Evolutionary conservation across 2,888 invertebrate genomes (phyloP), one percentile per base, ranked within the genome.

Genomic region (Tanytarsus gracilentus): DNA sequence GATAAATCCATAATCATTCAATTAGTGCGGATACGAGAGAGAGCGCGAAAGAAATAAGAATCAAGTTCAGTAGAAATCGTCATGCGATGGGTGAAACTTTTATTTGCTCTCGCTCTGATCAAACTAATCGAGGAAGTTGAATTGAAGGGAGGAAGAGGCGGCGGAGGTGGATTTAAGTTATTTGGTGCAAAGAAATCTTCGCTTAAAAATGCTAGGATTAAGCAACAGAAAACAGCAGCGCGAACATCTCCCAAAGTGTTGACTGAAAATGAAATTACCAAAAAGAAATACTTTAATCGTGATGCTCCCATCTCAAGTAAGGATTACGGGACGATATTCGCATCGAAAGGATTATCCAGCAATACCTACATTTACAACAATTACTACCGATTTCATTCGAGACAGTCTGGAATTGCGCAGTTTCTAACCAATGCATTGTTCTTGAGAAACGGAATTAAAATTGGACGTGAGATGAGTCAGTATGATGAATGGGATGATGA

Each of bases 401-500:
- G 23, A 18, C 18, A 6, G 11, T 11, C 18, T 3, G 44, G 44
- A 44, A 44, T 44, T 23, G 18, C 18, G 21, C 44, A 44, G 23
- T 44, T 18, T 21, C 44, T 44, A 7, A 44, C 44, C 11, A 44
- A 18, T 44, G 44, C 44, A 11, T 9, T 44, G n/a, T 44, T 44
- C 44, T 44, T 44, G 21, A 8, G 44, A 9, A 18, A 11, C 23
- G 44, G 44, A 8, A 44, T 44, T 8, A 44, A 18, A 44, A 44
- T 44, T 44, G 44, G 18, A 18, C 44, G 18, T 7, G 44, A 44
- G 1, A 23, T 44, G 7, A 44, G 23, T 44, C 44, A 23, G 21
- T 44, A 44, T 44, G 44, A 44, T 8, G 44, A 44, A 26, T 50
- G 50, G 50, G 16, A 29, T 50, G 50, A 50, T 3, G 50, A 23